Conservation (phyloP, 2,113 vertebrate species). For the Pelecanus crispus region DNA sequence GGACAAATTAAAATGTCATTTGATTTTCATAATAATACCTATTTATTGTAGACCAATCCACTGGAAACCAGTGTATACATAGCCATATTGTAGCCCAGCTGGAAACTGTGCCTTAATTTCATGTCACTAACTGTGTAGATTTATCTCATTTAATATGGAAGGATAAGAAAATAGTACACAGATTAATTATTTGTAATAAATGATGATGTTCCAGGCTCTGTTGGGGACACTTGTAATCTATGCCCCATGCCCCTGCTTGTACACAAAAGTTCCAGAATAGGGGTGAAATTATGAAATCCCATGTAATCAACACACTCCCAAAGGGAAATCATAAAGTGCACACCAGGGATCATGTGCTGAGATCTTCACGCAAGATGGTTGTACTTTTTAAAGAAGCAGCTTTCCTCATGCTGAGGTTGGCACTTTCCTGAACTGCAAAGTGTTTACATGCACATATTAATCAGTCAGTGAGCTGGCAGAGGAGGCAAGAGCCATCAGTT, state of each 20-base stretch:
- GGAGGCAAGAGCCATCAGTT: background rate
- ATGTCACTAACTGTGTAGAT: background rate
- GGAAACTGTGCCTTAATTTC: background rate
- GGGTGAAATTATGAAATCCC: background rate
- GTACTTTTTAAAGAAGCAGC: background rate
- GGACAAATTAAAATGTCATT: background rate
- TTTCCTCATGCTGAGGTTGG: background rate
- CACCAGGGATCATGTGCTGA: background rate
- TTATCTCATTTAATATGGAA: background rate
- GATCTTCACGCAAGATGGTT: background rate
- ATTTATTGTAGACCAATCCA: background rate
- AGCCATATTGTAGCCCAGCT: background rate
- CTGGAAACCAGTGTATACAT: background rate
- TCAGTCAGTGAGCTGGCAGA: background rate
- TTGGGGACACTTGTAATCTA: background rate
- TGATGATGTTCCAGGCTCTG: background rate
- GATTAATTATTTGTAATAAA: background rate
- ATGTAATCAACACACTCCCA: background rate
- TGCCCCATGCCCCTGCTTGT: background rate
- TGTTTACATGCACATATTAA: background rate
- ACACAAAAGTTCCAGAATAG: background rate
- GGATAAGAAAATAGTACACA: background rate
- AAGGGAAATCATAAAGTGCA: background rate
- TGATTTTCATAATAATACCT: background rate
- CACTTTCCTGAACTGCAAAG: background rate